Evolutionary conservation across 2,113 vertebrate genomes (phyloP), one percentile per base, ranked within the genome.

Genomic region (Meleagris gallopavo): DNA sequence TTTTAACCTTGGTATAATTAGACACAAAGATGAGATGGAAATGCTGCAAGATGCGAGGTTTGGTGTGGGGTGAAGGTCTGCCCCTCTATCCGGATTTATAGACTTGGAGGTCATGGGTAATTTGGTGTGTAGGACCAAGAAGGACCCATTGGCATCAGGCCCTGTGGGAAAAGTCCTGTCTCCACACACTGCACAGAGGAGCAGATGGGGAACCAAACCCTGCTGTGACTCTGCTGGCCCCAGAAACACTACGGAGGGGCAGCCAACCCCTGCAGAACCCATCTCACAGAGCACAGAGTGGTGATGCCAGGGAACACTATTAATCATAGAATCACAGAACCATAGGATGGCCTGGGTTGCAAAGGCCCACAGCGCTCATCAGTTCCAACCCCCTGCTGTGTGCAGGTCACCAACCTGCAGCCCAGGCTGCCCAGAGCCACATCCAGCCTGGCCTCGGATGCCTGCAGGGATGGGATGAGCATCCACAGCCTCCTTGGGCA

Each of bases 1-100:
- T 92, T 94, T 82, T 90, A 90, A 66, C 36, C 30, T 72, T 67
- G 77, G 62, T 84, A 75, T 57, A 84, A 72, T 67, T 88, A 71
- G 67, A 66, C 3, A 7, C 32, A 52, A 84, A 90, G 65, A 58
- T 32, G 74, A 60, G 60, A 84, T 17, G 75, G 50, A 89, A 89
- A 71, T 14, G 36, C 57, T 82, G 57, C 38, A 50, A 54, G 29
- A 27, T 11, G 13, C 19, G 36, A 76, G 43, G 52, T 80, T 22
- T 64, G 61, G 60, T 55, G 32, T 67, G 55, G 78, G 87, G 78
- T 43, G 62, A 75, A 93, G 57, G 71, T 60, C 61, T 88, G 40
- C 22, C 60, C 17, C 61, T 72, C 52, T 86, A 54, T 43, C n/a
- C 43, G 72, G 38, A 83, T 90, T 57, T 64, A 16, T 54, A 54